Evolutionary conservation across 2,113 vertebrate species (phyloP), one percentile per base, ranked within the genome.

Genomic region (Riparia riparia): DNA sequence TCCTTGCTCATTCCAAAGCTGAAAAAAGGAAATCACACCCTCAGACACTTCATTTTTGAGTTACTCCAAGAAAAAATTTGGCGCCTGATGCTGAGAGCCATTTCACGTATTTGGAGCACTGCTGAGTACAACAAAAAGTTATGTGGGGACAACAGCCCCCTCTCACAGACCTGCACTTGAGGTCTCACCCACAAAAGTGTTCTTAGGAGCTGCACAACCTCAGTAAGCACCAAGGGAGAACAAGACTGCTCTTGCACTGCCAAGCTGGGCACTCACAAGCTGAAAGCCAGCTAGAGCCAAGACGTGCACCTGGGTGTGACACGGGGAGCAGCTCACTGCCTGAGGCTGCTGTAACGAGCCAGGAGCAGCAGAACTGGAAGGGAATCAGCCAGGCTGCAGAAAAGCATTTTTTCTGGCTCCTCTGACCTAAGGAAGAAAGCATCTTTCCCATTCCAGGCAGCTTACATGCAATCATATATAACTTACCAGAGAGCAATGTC

Each of bases 101-200:
- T 13, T 45, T 20, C 34, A 11, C 0, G 0, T 12, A 28, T 31
- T 49, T 2, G 0, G 32, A 74, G 26, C 26, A 26, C 32, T 25
- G 34, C 3, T 34, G 57, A 26, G 42, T 2, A 51, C 42, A 76
- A 18, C n/a, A 29, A 49, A 57, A 81, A 2, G 31, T 53, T 49
- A 4, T 6, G 28, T 42, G 13, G 6, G 20, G 44, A 5, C 31
- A 85, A 3, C 31, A 58, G 58, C 32, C 17, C 32, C 22, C 34
- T 31, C 5, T 3, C 54, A 49, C 39, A 50, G 65, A 32, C 25
- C 10, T 29, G 29, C 26, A 39, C 21, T 54, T 1, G 0, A 69
- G 45, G 18, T 17, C 18, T 79, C 61, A 73, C 14, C 25, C 34
- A 14, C 12, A 44, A 1, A 37, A 17, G 15, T 9, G 18, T 21